Evolutionary conservation across 2,113 vertebrate genomes (phyloP), one percentile per base, ranked within the genome.

Genomic region (Glaucidium brasilianum): DNA sequence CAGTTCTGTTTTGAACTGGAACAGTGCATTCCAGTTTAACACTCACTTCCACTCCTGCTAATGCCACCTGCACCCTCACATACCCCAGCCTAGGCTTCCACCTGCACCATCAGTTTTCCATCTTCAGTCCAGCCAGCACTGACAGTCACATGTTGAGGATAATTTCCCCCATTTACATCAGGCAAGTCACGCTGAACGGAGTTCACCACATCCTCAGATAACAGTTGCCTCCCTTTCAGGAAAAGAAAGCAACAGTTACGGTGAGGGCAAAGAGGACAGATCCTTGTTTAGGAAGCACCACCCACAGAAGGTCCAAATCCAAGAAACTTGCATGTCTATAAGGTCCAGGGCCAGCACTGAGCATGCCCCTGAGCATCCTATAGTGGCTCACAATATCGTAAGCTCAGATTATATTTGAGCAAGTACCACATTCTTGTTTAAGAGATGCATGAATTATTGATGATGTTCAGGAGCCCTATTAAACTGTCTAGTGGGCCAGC

Each of bases 401-500:
- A 69, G 29, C 75, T 78, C 69, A 62, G 68, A 92, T 78, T 39
- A 56, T 15, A 47, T 62, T 19, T 60, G 92, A 95, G 94, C 74
- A 71, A 88, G 59, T 85, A 91, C 73, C 60, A 55, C 74, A 58
- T 72, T 29, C 71, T 81, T 87, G 85, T 77, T 92, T 82, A 69
- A 87, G 86, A 85, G 66, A 85, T 0, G 3, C 50, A 77, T 88
- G 90, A 91, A 92, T 95, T 97, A 96, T 87, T 91, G 92, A 96
- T 94, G 92, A 81, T 89, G 95, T 91, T 93, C 92, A 92, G 95
- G 79, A 91, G 78, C 75, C 85, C 92, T 94, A 83, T 96, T 96
- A 96, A 97, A 92, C 88, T 92, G 89, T 92, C 93, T 94, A 88
- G 87, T 85, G 73, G 89, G 93, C 92, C 95, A 91, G 90, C 73